phyloP scores from a whole-genome alignment of 1,140 invertebrate species.

The Asobara japonica region DNA sequence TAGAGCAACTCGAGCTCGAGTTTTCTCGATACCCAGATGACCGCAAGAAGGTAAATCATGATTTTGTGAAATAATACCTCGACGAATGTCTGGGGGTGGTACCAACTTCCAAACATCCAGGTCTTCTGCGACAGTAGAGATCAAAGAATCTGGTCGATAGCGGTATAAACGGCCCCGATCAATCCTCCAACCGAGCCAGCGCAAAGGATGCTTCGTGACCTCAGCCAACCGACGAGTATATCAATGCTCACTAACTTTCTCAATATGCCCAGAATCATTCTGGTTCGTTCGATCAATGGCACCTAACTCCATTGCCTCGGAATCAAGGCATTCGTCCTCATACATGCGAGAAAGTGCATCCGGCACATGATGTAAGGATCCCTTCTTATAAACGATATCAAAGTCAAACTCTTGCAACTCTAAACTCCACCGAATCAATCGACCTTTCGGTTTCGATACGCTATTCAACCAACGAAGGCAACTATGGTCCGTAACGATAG shows the following conservation, averaged over 20 bases:
- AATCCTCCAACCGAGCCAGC: neutral
- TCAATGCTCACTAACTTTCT: neutral
- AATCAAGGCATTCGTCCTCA: neutral
- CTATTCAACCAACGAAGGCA: too few species aligned
- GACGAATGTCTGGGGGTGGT: too few species aligned
- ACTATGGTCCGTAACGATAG: constrained; percentile 28
- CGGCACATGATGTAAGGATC: constrained; percentile 23
- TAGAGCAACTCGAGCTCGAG: too few species aligned
- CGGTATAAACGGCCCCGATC: too few species aligned
- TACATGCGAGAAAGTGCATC: constrained; percentile 25
- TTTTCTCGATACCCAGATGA: too few species aligned
- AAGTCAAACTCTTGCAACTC: neutral
- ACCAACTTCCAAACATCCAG: too few species aligned
- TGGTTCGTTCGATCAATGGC: neutral
- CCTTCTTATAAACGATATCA: neutral
- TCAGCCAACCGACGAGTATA: neutral
- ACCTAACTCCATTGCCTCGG: neutral
- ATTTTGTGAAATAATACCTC: too few species aligned
- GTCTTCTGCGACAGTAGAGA: too few species aligned
- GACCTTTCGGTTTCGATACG: neutral
- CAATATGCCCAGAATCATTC: too few species aligned
- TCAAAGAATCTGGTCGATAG: too few species aligned
- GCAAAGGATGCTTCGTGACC: neutral
- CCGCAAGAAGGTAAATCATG: too few species aligned
- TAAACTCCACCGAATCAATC: neutral